Evolutionary conservation across 2,888 invertebrate species (phyloP), one percentile per base, ranked within the genome.

Genomic region (Orthosia cruda): DNA sequence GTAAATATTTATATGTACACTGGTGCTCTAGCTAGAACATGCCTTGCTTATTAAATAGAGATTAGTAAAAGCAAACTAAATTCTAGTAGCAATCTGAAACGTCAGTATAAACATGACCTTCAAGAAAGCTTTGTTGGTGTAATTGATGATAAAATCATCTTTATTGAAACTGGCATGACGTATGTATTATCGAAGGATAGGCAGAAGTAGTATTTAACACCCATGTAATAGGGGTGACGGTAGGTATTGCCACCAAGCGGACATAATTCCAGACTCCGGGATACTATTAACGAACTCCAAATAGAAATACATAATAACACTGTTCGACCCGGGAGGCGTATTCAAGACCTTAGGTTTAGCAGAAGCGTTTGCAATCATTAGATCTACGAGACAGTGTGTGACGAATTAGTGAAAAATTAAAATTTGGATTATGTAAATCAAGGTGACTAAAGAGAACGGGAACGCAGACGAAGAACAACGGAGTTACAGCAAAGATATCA

Each of bases 31-130:
- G 20, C 52, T 59, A 61, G 58, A 40, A 26, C 61, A n/a, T n/a
- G 15, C n/a, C 18, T 47, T 57, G 18, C 16, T 32, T 58, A 72
- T 57, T 47, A 57, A 62, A 79, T 55, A 50, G 15, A 13, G 57
- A 18, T 71, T 40, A 47, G 23, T 63, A 52, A 63, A 64, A 79
- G 15, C 18, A 40, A 77, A 78, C 20, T 50, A 79, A 80, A 61
- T 16, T 32, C 18, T 32, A 32, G 57, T 52, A 13, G 32, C 20
- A n/a, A 20, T 32, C 45, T 32, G 26, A 52, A 26, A 79, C 13
- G 40, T 26, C 23, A 40, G 26, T 77, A 9, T 18, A 13, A 52
- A 26, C 18, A 26, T 59, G 40, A n/a, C 40, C 32, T 59, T 77
- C 23, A 63, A 79, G 49, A n/a, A 45, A 59, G 1, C 52, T 63